Base-by-base conservation (phyloP, 2,888 invertebrate genomes). In the Agrochola lychnidis region DNA sequence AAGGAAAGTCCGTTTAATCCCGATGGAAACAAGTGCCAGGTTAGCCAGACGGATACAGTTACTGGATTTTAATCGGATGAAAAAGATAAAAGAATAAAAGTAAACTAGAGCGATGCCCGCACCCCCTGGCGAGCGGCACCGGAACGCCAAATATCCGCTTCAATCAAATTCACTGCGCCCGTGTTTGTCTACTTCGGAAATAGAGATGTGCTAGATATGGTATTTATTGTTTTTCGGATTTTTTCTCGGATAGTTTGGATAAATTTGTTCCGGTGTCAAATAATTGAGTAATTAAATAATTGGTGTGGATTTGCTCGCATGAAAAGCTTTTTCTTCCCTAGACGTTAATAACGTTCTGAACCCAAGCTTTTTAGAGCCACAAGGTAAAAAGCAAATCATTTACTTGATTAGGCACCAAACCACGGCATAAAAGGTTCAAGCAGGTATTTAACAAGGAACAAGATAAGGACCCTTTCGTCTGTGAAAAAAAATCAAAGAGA, bases 141-240 rank as follows among this genome's bases (percentile, higher is more conserved):
- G 82, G 81, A 84, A 82, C 79, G 76, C 45, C 84, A 80, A 90
- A 90, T 89, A 89, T 89, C 87, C 88, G 88, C 74, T 86, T 85
- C 88, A 87, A 87, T 89, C 89, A 89, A 88, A 84, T 80, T 82
- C 84, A 79, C 78, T 76, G 84, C 79, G 76, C 62, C 66, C 36
- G 71, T 81, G 76, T 82, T 87, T 84, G 76, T 71, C 51, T 80
- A 73, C 69, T 64, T 61, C 70, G 66, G 71, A 75, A 56, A 57
- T 82, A 73, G 45, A 70, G 76, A 76, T 73, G 9, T 36, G 53
- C 79, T 82, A 64, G 75, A 80, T 68, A 62, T 12, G 70, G 57
- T 69, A 62, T 45, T 1, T 61, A 51, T 57, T 40, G n/a, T 25
- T 25, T 22, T 5, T 40, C 1, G 5, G 5, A 9, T 67, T 25